phyloP scores from a whole-genome alignment of 2,888 invertebrate genomes.

The Limenitis camilla region DNA sequence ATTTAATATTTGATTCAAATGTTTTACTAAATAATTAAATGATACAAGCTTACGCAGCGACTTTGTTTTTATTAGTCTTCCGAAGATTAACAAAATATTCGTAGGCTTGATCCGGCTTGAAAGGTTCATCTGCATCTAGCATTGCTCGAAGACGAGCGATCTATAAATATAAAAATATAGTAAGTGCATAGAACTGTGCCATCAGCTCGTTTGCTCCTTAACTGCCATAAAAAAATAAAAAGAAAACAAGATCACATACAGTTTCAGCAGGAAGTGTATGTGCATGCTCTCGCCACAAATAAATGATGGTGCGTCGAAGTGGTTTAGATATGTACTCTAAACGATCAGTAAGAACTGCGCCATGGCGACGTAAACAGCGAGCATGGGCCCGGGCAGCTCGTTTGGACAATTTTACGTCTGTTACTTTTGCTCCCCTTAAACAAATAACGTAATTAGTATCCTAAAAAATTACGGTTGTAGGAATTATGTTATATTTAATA shows the following conservation, averaged over 20 bases:
- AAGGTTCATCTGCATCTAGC: constrained; percentile 64
- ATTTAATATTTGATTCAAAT: background rate
- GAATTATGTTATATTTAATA: too few species aligned
- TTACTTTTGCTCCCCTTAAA: constrained; percentile 54
- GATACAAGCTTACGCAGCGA: constrained; percentile 33
- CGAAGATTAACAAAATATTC: constrained; percentile 58
- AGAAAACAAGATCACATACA: constrained; percentile 30
- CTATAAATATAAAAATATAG: constrained; percentile 30
- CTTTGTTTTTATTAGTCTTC: constrained; percentile 49
- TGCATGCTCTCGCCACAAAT: constrained; percentile 55
- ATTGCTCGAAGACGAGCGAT: constrained; percentile 52
- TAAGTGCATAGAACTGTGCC: background rate
- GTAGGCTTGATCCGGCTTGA: constrained; percentile 66
- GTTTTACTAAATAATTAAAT: background rate
- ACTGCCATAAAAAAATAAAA: background rate
- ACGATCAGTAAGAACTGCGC: constrained; percentile 53
- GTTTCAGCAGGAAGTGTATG: constrained; percentile 49
- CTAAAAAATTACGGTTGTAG: too few species aligned
- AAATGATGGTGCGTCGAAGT: constrained; percentile 45
- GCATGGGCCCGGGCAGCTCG: constrained; percentile 43
- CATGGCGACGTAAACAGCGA: constrained; percentile 50
- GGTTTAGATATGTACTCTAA: constrained; percentile 57
- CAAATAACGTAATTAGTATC: too few species aligned
- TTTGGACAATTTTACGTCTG: constrained; percentile 48
- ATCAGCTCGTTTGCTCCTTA: too few species aligned